Evolutionary conservation across 2,888 invertebrate species (phyloP).

Genomic region (Melanostoma mellinum): DNA sequence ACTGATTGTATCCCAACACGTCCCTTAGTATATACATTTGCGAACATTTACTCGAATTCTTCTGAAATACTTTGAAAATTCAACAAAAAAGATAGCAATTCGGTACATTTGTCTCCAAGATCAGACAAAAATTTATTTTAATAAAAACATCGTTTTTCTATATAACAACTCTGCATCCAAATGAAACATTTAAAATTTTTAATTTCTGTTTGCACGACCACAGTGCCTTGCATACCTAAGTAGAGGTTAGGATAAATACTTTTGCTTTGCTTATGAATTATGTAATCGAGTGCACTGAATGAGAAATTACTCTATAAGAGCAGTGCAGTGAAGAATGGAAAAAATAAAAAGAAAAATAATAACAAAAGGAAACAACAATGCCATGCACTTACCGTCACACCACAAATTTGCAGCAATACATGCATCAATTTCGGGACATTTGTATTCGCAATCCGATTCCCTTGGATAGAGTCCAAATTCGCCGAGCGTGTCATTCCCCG

Average conservation of each 20-base stretch:
- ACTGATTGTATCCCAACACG: too few relatives aligned
- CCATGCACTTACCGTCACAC: slow-evolving; percentile 86
- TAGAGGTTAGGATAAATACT: slow-evolving; percentile 26
- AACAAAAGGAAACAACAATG: slow-evolving; percentile 41
- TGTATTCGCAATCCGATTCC: slow-evolving; percentile 84
- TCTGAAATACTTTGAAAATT: too few relatives aligned
- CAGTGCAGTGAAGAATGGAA: slow-evolving; percentile 8
- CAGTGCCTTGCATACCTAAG: not conserved
- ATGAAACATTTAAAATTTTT: slow-evolving; percentile 5
- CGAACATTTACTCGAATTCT: too few relatives aligned
- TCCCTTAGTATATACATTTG: too few relatives aligned
- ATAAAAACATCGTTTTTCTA: too few relatives aligned
- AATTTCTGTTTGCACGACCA: slow-evolving; percentile 31
- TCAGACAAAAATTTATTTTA: too few relatives aligned
- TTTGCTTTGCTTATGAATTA: slow-evolving; percentile 45
- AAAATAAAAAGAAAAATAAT: slow-evolving; percentile 14
- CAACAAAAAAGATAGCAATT: too few relatives aligned
- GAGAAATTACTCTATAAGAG: slow-evolving; percentile 14
- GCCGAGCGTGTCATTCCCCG: slow-evolving; percentile 80
- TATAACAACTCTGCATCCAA: not conserved
- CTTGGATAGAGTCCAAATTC: slow-evolving; percentile 82
- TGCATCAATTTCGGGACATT: slow-evolving; percentile 89
- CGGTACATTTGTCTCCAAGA: too few relatives aligned
- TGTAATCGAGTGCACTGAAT: slow-evolving; percentile 56
- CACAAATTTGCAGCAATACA: slow-evolving; percentile 89